Base-by-base conservation (phyloP, 2,888 invertebrate genomes). In the Allolobophora icterica region DNA sequence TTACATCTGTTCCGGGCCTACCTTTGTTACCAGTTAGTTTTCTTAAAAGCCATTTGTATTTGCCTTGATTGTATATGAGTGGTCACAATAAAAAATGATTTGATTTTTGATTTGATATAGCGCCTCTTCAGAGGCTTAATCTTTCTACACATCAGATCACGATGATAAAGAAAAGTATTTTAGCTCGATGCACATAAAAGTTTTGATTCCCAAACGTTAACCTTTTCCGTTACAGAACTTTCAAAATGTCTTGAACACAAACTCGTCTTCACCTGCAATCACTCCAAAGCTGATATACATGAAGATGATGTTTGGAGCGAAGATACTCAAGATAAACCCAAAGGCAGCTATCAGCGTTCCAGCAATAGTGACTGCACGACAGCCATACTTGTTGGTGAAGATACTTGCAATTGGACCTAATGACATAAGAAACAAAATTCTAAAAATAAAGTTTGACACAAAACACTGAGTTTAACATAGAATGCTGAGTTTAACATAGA, bases 381-480 rank as follows among this genome's bases (percentile, higher is more conserved):
- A 99, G 35, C 99, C 99, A 96, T 97, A 99, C 93, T 97, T 97
- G 96, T 99, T 99, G 89, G 99, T 99, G 94, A 99, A 97, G 1
- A 98, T 97, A 94, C 98, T 98, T 40, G 99, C 98, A 94, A 99
- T 97, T 30, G 99, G 99, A 94, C 99, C 99, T 99, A 96, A 15
- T 93, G 93, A 42, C 87, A 89, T 5, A 90, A 84, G 5, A 30
- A 33, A 45, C 3, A 21, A 52, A 52, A 15, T 19, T 24, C 5
- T 24, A 24, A 5, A 52, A 21, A 71, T 11, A n/a, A n/a, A n/a
- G 71, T 71, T 30, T 71, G n/a, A 71, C 71, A 71, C 1, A 30
- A 13, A 52, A 52, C 21, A 30, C n/a, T 11, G 71, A 71, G 24
- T 52, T 52, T 52, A 52, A 52, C 17, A n/a, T 13, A n/a, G 71